These are phyloP conservation scores for Mus musculus DNA, from an alignment of 2,113 vertebrate species.

Conservation along the genomic window GRCm39 chr4:108592501-108593000, in stretches of 20 bases:
- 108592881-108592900: background rate
- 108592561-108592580: background rate
- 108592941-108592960: background rate
- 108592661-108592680: background rate
- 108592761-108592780: background rate
- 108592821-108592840: background rate
- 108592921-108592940: background rate
- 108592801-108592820: background rate
- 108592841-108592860: background rate
- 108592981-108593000: background rate
- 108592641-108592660: background rate
- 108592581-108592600: background rate
- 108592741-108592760: background rate
- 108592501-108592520: background rate
- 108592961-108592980: background rate
- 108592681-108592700: background rate
- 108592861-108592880: background rate
- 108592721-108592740: background rate
- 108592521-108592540: background rate
- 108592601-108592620: background rate
- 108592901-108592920: background rate
- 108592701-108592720: background rate
- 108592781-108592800: background rate
- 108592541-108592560: background rate
- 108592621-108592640: background rate